These are phyloP conservation scores for Phocides pigmalion DNA, from an alignment of 1,140 invertebrate species.

Conservation along the genomic window DNA sequence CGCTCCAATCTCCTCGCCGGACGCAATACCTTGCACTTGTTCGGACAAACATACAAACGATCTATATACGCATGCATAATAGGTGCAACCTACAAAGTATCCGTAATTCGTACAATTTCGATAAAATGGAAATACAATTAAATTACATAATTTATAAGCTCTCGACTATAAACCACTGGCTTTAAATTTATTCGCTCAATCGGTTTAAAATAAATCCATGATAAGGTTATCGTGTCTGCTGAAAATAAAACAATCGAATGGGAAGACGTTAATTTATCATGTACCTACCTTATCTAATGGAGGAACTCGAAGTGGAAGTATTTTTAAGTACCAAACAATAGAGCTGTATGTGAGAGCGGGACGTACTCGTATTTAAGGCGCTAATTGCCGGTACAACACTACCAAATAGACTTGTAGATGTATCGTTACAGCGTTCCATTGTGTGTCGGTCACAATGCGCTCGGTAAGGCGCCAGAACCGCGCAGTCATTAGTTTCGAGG, in stretches of 20 bases:
- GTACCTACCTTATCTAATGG: slow-evolving; percentile 10
- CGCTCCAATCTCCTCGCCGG: slow-evolving; percentile 48
- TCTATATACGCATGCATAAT: neutral
- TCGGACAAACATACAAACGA: neutral
- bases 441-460: slow-evolving; percentile 51
- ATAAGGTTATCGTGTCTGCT: slow-evolving; percentile 40
- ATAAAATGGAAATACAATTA: slow-evolving; percentile 17
- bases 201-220: slow-evolving; percentile 40
- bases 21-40: slow-evolving; percentile 33
- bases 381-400: slow-evolving; percentile 65
- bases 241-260: slow-evolving; percentile 2
- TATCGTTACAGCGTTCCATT: slow-evolving; percentile 59
- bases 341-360: slow-evolving; percentile 34
- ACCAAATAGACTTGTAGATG: slow-evolving; percentile 59
- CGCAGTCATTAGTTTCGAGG: slow-evolving; percentile 57
- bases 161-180: neutral
- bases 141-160: slow-evolving; percentile 43
- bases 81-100: neutral
- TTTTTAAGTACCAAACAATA: slow-evolving; percentile 24
- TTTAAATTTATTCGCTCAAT: slow-evolving; percentile 26
- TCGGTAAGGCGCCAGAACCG: slow-evolving; percentile 53
- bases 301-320: slow-evolving; percentile 23
- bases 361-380: slow-evolving; percentile 57
- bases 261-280: slow-evolving; percentile 13
- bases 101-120: slow-evolving; percentile 36